phyloP scores from a whole-genome alignment of 2,113 vertebrate genomes.

The Gambusia holbrooki region DNA sequence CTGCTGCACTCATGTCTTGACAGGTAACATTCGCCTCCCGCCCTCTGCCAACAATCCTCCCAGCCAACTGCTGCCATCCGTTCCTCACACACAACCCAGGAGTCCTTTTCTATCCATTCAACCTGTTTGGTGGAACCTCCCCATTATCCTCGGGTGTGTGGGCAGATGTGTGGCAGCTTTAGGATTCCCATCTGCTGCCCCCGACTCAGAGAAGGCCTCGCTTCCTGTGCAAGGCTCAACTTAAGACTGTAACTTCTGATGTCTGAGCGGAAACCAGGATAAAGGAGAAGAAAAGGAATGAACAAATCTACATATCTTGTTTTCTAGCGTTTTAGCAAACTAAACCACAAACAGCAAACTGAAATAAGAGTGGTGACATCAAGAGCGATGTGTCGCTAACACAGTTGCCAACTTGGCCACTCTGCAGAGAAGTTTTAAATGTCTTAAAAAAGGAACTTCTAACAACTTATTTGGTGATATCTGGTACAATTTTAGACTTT shows the following conservation, averaged over 20 bases:
- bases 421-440: too few relatives aligned
- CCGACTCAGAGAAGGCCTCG: slow-evolving; percentile 59
- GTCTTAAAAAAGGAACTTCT: too few relatives aligned
- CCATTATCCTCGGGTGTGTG: slow-evolving; percentile 34
- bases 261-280: neutral
- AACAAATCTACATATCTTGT: neutral
- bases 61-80: slow-evolving; percentile 39
- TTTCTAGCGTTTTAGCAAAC: neutral
- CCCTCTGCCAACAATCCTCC: slow-evolving; percentile 19
- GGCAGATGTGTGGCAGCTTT: slow-evolving; percentile 61
- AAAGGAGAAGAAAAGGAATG: neutral
- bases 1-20: slow-evolving; percentile 77
- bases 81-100: slow-evolving; percentile 24
- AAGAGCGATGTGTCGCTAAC: too few relatives aligned
- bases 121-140: slow-evolving; percentile 53
- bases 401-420: too few relatives aligned
- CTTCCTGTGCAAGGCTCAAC: neutral
- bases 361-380: too few relatives aligned
- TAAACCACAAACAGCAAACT: neutral
- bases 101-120: slow-evolving; percentile 54
- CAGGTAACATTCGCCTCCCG: slow-evolving; percentile 61
- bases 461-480: too few relatives aligned
- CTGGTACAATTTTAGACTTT: too few relatives aligned
- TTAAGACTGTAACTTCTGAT: neutral
- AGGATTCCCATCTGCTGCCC: slow-evolving; percentile 77